phyloP scores from a whole-genome alignment of 2,113 vertebrate genomes.

The Gadus macrocephalus region DNA sequence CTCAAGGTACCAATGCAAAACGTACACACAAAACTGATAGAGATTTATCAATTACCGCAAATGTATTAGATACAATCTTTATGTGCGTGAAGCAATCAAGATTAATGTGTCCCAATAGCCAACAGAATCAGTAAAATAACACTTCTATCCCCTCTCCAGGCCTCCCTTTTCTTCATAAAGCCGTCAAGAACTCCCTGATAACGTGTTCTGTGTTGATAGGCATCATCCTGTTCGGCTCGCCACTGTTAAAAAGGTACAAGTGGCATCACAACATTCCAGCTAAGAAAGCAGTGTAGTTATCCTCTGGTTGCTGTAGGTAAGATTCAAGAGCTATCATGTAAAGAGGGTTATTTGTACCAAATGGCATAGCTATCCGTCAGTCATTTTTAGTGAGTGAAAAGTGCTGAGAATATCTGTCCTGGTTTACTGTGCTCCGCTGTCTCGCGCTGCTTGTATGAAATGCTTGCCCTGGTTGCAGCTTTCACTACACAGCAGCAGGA shows the following conservation, averaged over 20 bases:
- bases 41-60: background rate
- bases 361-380: no score
- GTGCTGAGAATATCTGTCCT: no score
- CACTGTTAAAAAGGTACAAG: constrained; percentile 57
- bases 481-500: no score
- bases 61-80: background rate
- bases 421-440: no score
- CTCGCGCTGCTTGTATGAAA: no score
- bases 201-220: background rate
- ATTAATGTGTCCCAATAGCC: background rate
- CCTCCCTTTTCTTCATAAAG: background rate
- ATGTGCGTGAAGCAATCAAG: background rate
- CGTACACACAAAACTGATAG: background rate
- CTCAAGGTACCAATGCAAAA: constrained; percentile 31
- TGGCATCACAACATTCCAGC: no score
- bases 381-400: no score
- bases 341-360: no score
- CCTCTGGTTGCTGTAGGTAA: no score
- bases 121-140: background rate
- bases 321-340: no score
- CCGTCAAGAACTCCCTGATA: background rate
- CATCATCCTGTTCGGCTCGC: constrained; percentile 13
- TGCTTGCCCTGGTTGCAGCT: no score
- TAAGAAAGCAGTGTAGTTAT: no score
- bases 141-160: background rate